Base-by-base conservation (phyloP, 2,888 invertebrate species). In the Paralinhomoeus sp. region DNA sequence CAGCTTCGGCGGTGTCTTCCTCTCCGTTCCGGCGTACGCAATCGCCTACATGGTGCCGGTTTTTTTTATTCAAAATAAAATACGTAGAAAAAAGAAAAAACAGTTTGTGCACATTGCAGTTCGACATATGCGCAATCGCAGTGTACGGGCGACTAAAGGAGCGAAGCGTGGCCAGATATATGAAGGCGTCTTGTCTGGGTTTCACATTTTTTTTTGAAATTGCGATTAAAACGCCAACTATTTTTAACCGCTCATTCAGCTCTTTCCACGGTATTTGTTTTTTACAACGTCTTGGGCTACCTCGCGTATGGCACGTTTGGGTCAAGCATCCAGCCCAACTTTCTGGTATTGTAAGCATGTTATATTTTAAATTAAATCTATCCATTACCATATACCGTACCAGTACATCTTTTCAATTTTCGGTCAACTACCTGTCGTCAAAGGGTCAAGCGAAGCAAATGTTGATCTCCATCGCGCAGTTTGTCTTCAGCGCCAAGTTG, bases 241-340 rank as follows among this genome's bases (percentile, higher is more conserved):
- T n/a, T n/a, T n/a, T n/a, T n/a, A n/a, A n/a, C n/a, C n/a, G n/a
- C n/a, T n/a, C n/a, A n/a, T n/a, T n/a, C n/a, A n/a, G 39, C 44
- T 3, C 3, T 44, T 18, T 9, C 3, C 23, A 17, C 24, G 9
- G 44, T 40, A 18, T 40, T 44, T n/a, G 3, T 21, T 17, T 44
- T 44, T 24, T 44, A 34, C 44, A 44, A 44, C 35, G 20, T 31
- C 15, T 39, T 44, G 17, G 38, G 34, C 40, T 33, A 31, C 2
- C 40, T 34, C 24, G 39, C 44, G 13, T 44, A 44, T 18, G 18
- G 15, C 34, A 44, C 44, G 2, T 44, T 44, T 23, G 44, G 44
- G 2, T 22, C 22, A 12, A 34, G 23, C 2, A 40, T 40, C 12
- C 9, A 44, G 18, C 23, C 44, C 5, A 44, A 44, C 22, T 40